Evolutionary conservation across 2,888 invertebrate genomes (phyloP), one percentile per base, ranked within the genome.

Genomic region (Drosophila demipolita): DNA sequence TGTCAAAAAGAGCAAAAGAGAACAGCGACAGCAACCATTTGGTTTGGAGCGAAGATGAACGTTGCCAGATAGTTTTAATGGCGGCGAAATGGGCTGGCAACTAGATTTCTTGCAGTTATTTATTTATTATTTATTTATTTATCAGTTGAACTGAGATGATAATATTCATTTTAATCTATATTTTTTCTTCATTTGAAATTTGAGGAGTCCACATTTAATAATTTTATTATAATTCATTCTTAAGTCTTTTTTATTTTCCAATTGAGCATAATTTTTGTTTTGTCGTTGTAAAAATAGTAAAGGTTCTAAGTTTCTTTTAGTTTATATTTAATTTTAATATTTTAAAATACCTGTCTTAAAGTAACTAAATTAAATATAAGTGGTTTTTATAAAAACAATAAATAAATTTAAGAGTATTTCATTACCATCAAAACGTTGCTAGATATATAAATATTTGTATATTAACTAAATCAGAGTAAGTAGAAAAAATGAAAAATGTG

Each of bases 21-120:
- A 20, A 23, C 3, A 45, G 38, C 42, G 26, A 1, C 35, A 26
- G 8, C 62, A 82, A 66, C 65, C 63, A 72, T 61, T 69, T 42
- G 42, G 40, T 42, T 15, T 36, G 36, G 20, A 29, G 50, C 48
- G 20, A 26, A 50, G 11, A 1, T 17, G 20, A 59, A 66, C 62
- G 69, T 66, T 82, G 79, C 80, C 82, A 82, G 66, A 36, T 29
- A 26, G 71, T 48, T 50, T 4, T 12, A 66, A 74, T 54, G n/a
- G 29, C 17, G 20, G 20, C 38, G 5, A 32, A 26, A 40, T 49
- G 8, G 68, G 17, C 5, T 20, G 23, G 11, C 8, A 11, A 20
- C n/a, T n/a, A 12, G 33, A 11, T n/a, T 20, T 32, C 7, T 26
- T 12, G 12, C 12, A n/a, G 12, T 15, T 5, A 23, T 9, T 32